These are phyloP conservation scores for Spicauda simplicius DNA, from an alignment of 2,888 invertebrate species.

Conservation along the genomic window DNA sequence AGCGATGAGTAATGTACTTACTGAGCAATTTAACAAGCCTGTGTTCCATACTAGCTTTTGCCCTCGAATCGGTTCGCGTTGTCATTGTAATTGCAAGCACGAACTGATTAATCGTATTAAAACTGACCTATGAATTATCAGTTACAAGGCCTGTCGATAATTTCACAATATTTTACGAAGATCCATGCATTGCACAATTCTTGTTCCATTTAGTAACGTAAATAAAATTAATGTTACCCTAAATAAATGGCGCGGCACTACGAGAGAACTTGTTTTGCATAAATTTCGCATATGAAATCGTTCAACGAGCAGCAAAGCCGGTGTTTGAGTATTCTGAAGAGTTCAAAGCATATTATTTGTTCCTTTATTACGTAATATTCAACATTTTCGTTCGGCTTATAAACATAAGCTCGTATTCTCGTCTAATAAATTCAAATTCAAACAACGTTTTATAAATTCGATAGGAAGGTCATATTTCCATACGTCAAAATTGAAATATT, in stretches of 20 bases:
- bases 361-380: background rate
- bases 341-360: background rate
- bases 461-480: background rate
- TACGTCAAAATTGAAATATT: background rate
- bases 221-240: slow-evolving; percentile 22
- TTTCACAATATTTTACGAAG: slow-evolving; percentile 31
- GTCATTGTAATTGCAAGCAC: background rate
- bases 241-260: slow-evolving; percentile 13
- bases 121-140: slow-evolving; percentile 23
- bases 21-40: background rate
- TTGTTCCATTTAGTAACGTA: slow-evolving; percentile 5
- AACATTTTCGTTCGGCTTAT: background rate
- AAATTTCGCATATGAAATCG: slow-evolving; percentile 7
- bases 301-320: background rate
- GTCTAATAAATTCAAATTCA: background rate
- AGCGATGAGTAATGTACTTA: too few relatives aligned
- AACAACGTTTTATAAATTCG: background rate
- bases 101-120: slow-evolving; percentile 15
- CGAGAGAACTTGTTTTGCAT: slow-evolving; percentile 6
- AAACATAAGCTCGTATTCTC: background rate
- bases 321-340: background rate
- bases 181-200: slow-evolving; percentile 16
- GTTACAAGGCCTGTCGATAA: slow-evolving; percentile 21
- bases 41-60: background rate
- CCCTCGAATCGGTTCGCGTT: background rate